Conservation (phyloP, 2,113 vertebrate species). For the Gymnogyps californianus region DNA sequence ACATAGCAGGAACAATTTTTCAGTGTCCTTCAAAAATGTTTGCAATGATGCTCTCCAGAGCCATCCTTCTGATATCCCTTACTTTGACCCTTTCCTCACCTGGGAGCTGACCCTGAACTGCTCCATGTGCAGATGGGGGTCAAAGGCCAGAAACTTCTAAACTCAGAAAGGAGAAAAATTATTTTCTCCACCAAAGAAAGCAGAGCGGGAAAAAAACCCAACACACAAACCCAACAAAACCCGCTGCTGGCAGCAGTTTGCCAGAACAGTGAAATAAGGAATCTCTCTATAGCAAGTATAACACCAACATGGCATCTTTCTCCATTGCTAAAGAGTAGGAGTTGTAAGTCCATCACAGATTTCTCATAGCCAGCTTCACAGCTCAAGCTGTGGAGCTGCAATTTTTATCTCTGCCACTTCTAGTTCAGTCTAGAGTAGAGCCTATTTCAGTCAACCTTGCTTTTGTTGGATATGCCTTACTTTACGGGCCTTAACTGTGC, state of each 20-base stretch:
- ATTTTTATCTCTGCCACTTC: neutral
- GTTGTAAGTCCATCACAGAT: neutral
- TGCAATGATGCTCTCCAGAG: neutral
- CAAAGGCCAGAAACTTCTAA: neutral
- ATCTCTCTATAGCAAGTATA: neutral
- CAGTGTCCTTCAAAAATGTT: neutral
- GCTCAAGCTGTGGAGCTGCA: neutral
- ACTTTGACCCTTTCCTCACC: neutral
- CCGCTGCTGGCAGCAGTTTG: neutral
- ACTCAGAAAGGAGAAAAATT: neutral
- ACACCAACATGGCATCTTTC: neutral
- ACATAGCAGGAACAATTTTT: neutral
- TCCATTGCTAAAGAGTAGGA: neutral
- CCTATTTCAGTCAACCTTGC: neutral
- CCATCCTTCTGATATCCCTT: neutral
- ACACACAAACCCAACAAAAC: neutral
- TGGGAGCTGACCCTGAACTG: neutral
- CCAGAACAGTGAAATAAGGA: neutral
- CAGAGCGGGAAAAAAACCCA: neutral
- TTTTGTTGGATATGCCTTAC: neutral
- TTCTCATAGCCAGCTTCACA: neutral
- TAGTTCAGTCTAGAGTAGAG: neutral
- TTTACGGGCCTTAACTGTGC: neutral
- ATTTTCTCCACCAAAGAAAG: neutral
- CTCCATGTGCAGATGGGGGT: too few species aligned